Percentiles rank a stretch among this genome's conserved stretches.
Evolutionary conservation across 2,888 invertebrate genomes (phyloP).

Genomic region (Synanthedon vespiformis): DNA sequence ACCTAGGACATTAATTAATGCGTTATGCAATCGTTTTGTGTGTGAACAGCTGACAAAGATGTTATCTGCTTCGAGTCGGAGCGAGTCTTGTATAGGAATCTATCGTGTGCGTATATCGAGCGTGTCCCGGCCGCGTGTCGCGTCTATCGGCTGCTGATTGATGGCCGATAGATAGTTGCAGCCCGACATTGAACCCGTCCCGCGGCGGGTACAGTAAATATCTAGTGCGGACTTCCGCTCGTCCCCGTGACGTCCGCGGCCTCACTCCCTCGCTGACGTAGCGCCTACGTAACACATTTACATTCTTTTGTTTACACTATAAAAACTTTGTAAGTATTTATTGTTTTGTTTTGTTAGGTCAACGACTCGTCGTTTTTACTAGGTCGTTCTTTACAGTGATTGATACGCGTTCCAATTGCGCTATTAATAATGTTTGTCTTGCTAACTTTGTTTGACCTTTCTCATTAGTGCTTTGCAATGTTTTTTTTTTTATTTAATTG

Average conservation of each 20-base stretch:
- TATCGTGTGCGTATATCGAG: not conserved
- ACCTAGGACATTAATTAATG: conserved; percentile 1
- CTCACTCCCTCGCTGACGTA: conserved; percentile 37
- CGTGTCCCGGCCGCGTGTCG: conserved; percentile 11
- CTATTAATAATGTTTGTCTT: too few relatives aligned
- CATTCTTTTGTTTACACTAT: conserved; percentile 64
- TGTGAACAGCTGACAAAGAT: not conserved
- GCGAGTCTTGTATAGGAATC: not conserved
- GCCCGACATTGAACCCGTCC: conserved; percentile 64
- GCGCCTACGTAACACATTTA: conserved; percentile 48
- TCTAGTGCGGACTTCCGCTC: conserved; percentile 61
- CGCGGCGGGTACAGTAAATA: conserved; percentile 39
- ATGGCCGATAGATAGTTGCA: conserved; percentile 57
- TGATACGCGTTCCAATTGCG: too few relatives aligned
- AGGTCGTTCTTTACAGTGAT: too few relatives aligned
- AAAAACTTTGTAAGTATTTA: conserved; percentile 38
- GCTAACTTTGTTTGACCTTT: too few relatives aligned
- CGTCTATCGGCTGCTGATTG: conserved; percentile 42
- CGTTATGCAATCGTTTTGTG: not conserved
- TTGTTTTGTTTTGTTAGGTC: conserved; percentile 52
- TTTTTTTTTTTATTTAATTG: too few relatives aligned
- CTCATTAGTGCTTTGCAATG: too few relatives aligned
- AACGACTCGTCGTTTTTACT: conserved; percentile 51
- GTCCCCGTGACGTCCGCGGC: conserved; percentile 33
- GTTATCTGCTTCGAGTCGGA: conserved; percentile 1